A percentile compares a stretch with the other conserved stretches of the same genome.
These are phyloP conservation scores for Phalera bucephala DNA, from an alignment of 2,888 invertebrate species.

Conservation along the genomic window DNA sequence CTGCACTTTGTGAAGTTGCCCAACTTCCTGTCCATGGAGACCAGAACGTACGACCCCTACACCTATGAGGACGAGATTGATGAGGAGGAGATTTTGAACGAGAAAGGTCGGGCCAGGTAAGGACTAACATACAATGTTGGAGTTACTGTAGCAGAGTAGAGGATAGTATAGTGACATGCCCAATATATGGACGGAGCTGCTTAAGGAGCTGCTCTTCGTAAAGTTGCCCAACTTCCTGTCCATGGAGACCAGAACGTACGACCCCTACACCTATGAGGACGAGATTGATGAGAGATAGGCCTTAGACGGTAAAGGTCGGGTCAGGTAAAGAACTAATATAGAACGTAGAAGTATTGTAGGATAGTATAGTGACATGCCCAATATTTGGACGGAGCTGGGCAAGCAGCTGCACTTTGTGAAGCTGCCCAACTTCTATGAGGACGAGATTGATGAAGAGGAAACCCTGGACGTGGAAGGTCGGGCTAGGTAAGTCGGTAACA, in stretches of 20 bases:
- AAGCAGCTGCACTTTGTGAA: constrained; percentile 97
- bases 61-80: constrained; percentile 99
- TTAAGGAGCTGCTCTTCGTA: constrained; percentile 96
- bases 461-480: constrained; percentile 98
- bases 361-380: constrained; percentile 99
- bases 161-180: too few relatives aligned
- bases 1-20: constrained; percentile 98
- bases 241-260: constrained; percentile 98
- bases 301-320: constrained; percentile 98
- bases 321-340: constrained; percentile 86
- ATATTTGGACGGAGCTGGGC: constrained; percentile 96
- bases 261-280: constrained; percentile 97
- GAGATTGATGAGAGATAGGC: constrained; percentile 99
- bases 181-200: constrained; percentile 95
- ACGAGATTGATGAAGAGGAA: constrained; percentile 99
- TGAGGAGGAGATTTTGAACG: constrained; percentile 98
- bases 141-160: too few relatives aligned
- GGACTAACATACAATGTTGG: too few relatives aligned
- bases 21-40: constrained; percentile 99
- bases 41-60: constrained; percentile 96
- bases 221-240: constrained; percentile 99
- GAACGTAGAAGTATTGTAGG: too few relatives aligned
- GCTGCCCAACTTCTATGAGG: constrained; percentile 99
- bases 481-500: constrained; percentile 87
- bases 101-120: constrained; percentile 95